Evolutionary conservation across 1,140 invertebrate genomes (phyloP).

Genomic region (Calephelis virginiensis): DNA sequence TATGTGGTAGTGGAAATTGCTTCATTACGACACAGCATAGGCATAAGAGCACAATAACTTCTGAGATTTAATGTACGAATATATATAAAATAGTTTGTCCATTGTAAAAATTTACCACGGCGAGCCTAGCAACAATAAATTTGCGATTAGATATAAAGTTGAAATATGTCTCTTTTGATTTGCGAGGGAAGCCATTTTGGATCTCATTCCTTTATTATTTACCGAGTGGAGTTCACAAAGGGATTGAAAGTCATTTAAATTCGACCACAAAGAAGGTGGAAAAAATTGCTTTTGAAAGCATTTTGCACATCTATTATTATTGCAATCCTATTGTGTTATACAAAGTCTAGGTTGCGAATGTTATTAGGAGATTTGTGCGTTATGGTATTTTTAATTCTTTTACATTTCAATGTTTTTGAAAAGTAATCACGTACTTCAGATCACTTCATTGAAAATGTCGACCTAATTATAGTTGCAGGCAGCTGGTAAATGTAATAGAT

Average conservation of each 20-base stretch:
- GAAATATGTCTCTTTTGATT: conserved; percentile 59
- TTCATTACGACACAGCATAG: conserved; percentile 65
- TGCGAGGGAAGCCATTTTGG: conserved; percentile 63
- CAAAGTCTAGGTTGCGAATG: conserved; percentile 23
- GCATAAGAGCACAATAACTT: conserved; percentile 40
- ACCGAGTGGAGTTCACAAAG: conserved; percentile 57
- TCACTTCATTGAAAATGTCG: no score
- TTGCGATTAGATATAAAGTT: conserved; percentile 71
- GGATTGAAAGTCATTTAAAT: conserved; percentile 56
- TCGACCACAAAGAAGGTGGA: conserved; percentile 61
- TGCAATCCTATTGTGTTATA: conserved; percentile 48
- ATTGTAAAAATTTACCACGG: conserved; percentile 69
- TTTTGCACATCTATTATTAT: conserved; percentile 55
- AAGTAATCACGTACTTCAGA: no score
- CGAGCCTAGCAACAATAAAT: conserved; percentile 74
- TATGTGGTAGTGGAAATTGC: conserved; percentile 61
- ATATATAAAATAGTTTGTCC: conserved; percentile 69
- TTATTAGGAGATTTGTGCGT: background rate
- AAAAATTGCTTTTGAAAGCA: conserved; percentile 60
- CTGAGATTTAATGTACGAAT: conserved; percentile 54
- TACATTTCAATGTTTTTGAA: background rate
- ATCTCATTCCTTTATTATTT: conserved; percentile 49
- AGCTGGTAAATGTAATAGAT: no score
- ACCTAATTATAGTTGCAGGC: no score
- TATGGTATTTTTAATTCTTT: background rate